These are phyloP conservation scores for Patagioenas fasciata DNA, from an alignment of 2,113 vertebrate genomes.

Conservation along the genomic window DNA sequence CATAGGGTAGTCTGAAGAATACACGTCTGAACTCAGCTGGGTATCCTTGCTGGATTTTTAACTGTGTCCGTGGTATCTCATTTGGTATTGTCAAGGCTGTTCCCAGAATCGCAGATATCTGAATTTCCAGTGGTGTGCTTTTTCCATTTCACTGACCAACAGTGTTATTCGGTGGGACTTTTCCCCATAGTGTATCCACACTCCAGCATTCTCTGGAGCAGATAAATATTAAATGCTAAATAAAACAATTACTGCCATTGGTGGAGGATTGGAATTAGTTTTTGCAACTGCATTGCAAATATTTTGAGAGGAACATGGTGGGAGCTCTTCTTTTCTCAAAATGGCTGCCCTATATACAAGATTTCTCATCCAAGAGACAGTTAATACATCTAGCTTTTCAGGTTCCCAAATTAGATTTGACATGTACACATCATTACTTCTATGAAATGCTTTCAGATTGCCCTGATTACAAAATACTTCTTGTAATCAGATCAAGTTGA, in stretches of 20 bases:
- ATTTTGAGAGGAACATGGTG: not conserved
- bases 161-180: not conserved
- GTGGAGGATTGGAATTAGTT: not conserved
- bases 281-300: not conserved
- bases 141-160: not conserved
- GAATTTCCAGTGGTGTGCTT: not conserved
- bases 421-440: not conserved
- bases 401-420: slow-evolving; percentile 3
- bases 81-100: not conserved
- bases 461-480: slow-evolving; percentile 27
- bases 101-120: not conserved
- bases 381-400: slow-evolving; percentile 5
- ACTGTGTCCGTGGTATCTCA: not conserved
- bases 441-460: slow-evolving; percentile 33
- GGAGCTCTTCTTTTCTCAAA: not conserved
- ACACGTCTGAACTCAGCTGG: not conserved
- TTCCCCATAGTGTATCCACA: accelerated
- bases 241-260: not conserved
- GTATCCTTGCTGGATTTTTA: not conserved
- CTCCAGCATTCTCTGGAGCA: not conserved
- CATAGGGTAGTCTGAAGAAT: not conserved
- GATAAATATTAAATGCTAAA: not conserved
- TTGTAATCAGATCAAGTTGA: slow-evolving; percentile 57
- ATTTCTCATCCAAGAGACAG: not conserved
- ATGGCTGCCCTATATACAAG: not conserved